These are phyloP conservation scores for Chromis chromis DNA, from an alignment of 2,797 vertebrate genomes.

Conservation along the genomic window DNA sequence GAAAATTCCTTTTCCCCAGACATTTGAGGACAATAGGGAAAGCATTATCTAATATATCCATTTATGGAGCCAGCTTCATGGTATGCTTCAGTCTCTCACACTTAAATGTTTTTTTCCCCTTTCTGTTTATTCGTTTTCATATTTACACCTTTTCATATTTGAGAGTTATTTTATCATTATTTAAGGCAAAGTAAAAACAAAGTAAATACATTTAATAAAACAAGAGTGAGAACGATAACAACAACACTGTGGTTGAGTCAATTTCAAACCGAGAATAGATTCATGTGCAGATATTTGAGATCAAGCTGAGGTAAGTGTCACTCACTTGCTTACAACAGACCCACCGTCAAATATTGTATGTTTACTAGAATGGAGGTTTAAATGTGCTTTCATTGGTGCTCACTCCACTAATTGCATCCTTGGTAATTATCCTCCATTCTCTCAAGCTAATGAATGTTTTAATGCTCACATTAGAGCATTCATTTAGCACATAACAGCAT, in stretches of 20 bases:
- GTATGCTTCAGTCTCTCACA: not conserved
- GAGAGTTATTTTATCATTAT: not conserved
- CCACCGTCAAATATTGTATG: constrained; percentile 60
- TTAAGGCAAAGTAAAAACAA: not conserved
- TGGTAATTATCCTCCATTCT: constrained; percentile 83
- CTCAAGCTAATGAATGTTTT: constrained; percentile 85
- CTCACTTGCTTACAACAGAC: constrained; percentile 32
- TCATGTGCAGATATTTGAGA: constrained; percentile 1
- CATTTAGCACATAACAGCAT: constrained; percentile 86
- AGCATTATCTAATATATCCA: not conserved
- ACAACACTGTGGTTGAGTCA: not conserved
- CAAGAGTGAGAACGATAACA: not conserved
- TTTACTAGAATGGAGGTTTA: constrained; percentile 69
- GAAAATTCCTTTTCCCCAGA: constrained; percentile 12
- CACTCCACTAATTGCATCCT: constrained; percentile 79
- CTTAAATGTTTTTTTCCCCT: too few species aligned
- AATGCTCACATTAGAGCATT: constrained; percentile 85
- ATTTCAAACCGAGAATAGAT: constrained; percentile 5
- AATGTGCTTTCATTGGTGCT: constrained; percentile 73
- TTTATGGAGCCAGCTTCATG: constrained; percentile 9
- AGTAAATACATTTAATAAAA: not conserved
- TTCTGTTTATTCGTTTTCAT: not conserved
- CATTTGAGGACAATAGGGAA: constrained; percentile 5
- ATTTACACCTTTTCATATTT: not conserved
- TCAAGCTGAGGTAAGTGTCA: constrained; percentile 10